Evolutionary conservation across 1,140 invertebrate genomes (phyloP).

Genomic region (Drosophila ficusphila): DNA sequence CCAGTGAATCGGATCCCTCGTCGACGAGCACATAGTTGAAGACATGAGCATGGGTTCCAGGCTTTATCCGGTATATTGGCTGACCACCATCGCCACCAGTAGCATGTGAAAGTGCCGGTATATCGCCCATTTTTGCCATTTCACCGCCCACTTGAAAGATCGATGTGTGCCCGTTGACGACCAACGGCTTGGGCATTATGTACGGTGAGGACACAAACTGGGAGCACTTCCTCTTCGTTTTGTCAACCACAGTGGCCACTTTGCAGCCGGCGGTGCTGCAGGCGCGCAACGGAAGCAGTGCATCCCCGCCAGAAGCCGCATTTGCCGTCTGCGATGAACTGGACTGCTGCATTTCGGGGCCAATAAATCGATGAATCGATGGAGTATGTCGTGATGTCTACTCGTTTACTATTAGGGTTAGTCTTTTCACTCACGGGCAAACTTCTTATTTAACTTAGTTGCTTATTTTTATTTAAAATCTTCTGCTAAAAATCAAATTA

Average conservation of each 20-base stretch:
- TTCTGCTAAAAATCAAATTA: neutral
- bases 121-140: constrained; percentile 59
- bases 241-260: constrained; percentile 57
- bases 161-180: constrained; percentile 62
- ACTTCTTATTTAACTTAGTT: neutral
- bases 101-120: constrained; percentile 25
- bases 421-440: neutral
- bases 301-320: neutral
- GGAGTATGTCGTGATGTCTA: too few relatives aligned
- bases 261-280: constrained; percentile 57
- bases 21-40: constrained; percentile 69
- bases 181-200: constrained; percentile 60
- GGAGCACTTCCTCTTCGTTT: constrained; percentile 59
- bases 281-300: constrained; percentile 22
- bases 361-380: too few relatives aligned
- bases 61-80: constrained; percentile 67
- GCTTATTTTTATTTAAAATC: neutral
- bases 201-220: constrained; percentile 58
- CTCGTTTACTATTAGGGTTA: neutral
- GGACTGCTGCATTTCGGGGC: neutral
- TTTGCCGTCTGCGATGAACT: neutral
- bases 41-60: constrained; percentile 66
- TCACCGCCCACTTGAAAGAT: constrained; percentile 66
- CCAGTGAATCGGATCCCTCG: constrained; percentile 59
- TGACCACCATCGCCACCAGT: constrained; percentile 7